Evolutionary conservation across 1,140 invertebrate species (phyloP).

Genomic region (Drosophila lacertosa): DNA sequence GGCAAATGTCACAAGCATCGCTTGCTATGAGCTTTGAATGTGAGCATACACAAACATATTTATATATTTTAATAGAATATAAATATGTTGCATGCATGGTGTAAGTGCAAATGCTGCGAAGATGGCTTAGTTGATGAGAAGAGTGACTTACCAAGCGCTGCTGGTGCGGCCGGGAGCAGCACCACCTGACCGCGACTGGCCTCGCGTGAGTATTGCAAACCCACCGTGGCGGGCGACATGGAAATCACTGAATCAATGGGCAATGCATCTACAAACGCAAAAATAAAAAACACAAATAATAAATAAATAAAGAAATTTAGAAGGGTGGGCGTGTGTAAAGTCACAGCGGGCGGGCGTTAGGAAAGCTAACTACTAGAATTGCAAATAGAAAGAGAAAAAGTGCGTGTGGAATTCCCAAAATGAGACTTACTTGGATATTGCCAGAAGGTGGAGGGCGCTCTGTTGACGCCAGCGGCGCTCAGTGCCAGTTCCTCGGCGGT

Average conservation of each 20-base stretch:
- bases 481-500: slow-evolving; percentile 77
- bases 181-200: slow-evolving; percentile 91
- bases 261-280: slow-evolving; percentile 86
- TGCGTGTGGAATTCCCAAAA: background rate
- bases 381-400: background rate
- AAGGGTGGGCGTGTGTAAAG: slow-evolving; percentile 10
- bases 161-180: slow-evolving; percentile 87
- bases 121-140: slow-evolving; percentile 1
- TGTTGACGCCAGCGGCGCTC: slow-evolving; percentile 65
- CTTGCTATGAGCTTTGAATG: background rate
- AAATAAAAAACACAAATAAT: slow-evolving; percentile 53
- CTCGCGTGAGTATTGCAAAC: slow-evolving; percentile 92
- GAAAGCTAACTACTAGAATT: background rate
- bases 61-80: background rate
- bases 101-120: slow-evolving; percentile 18
- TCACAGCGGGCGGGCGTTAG: background rate
- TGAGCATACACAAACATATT: background rate
- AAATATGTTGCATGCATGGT: slow-evolving; percentile 38
- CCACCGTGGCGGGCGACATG: slow-evolving; percentile 88
- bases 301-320: slow-evolving; percentile 66
- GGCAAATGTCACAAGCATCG: slow-evolving; percentile 10
- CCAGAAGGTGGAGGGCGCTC: slow-evolving; percentile 88
- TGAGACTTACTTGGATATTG: slow-evolving; percentile 88
- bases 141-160: slow-evolving; percentile 84
- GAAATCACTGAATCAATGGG: slow-evolving; percentile 89